A percentile compares a stretch with the other conserved stretches of the same genome.
Conservation (phyloP, 2,888 invertebrate species). For the Eudemis profundana region DNA sequence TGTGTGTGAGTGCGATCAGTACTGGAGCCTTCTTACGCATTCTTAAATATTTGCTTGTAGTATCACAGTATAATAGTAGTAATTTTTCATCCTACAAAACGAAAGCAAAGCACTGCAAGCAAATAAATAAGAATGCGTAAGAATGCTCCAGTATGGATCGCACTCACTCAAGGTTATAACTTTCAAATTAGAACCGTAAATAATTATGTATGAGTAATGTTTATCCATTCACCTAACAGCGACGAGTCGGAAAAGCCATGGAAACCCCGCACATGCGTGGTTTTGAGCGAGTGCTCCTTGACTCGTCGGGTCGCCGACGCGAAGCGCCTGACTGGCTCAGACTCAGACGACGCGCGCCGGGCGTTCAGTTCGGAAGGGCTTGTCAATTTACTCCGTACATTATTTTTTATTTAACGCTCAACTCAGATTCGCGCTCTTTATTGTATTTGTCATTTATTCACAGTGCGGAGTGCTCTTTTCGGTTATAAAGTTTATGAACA, state of each 20-base stretch:
- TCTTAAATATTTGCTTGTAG: no score
- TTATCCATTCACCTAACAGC: slow-evolving; percentile 58
- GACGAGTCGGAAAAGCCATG: slow-evolving; percentile 69
- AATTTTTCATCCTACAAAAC: no score
- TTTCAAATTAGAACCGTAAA: slow-evolving; percentile 10
- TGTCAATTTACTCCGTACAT: slow-evolving; percentile 42
- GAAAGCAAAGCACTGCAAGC: no score
- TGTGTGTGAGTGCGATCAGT: no score
- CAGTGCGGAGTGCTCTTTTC: slow-evolving; percentile 8
- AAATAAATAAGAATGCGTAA: no score
- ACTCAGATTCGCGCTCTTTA: slow-evolving; percentile 31
- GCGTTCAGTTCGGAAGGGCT: slow-evolving; percentile 71
- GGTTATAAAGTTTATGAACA: slow-evolving; percentile 15
- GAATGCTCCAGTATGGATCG: no score
- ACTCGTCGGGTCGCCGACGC: slow-evolving; percentile 24
- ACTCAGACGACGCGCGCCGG: slow-evolving; percentile 70
- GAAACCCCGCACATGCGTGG: slow-evolving; percentile 78
- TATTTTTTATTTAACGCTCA: slow-evolving; percentile 22
- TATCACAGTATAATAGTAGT: no score
- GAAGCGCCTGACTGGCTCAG: slow-evolving; percentile 30
- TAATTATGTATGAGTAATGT: slow-evolving; percentile 51
- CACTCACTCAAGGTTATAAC: no score
- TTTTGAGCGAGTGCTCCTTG: slow-evolving; percentile 50
- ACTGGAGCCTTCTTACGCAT: no score
- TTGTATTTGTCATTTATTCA: slow-evolving; percentile 9